A percentile compares a stretch with the other conserved stretches of the same genome.
Evolutionary conservation across 2,888 invertebrate species (phyloP).

Genomic region (Spisula solida): DNA sequence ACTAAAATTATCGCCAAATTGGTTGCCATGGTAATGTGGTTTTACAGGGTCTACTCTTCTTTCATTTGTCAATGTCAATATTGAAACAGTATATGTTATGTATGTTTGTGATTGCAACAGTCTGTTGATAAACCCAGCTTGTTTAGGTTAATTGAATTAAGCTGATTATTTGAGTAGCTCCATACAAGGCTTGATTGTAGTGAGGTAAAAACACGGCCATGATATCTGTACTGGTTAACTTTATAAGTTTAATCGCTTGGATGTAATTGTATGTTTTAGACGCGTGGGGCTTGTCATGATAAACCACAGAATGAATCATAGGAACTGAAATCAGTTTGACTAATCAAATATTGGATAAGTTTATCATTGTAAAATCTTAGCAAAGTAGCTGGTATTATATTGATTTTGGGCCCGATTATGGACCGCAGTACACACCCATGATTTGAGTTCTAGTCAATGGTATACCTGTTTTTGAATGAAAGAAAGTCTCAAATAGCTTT

Average conservation of each 20-base stretch:
- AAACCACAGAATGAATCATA: constrained; percentile 42
- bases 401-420: constrained; percentile 2
- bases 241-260: constrained; percentile 16
- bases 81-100: constrained; percentile 19
- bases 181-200: neutral
- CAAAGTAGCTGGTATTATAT: constrained; percentile 8
- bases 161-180: neutral
- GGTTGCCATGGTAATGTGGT: constrained; percentile 33
- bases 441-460: neutral
- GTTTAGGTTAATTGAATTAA: constrained; percentile 21
- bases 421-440: neutral
- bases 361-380: constrained; percentile 25
- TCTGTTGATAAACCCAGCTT: constrained; percentile 7
- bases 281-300: constrained; percentile 45
- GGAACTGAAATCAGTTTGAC: constrained; percentile 30
- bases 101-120: constrained; percentile 7
- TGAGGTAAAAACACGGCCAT: neutral
- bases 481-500: neutral
- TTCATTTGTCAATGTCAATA: constrained; percentile 32
- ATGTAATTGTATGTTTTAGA: constrained; percentile 42
- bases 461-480: neutral
- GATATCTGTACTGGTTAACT: constrained; percentile 27
- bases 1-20: constrained; percentile 12
- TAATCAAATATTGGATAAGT: constrained; percentile 29
- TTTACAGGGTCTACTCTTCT: constrained; percentile 20